A percentile compares a stretch with the other conserved stretches of the same genome.
Evolutionary conservation across 1,140 invertebrate species (phyloP).

Genomic region (Procambarus virginalis): DNA sequence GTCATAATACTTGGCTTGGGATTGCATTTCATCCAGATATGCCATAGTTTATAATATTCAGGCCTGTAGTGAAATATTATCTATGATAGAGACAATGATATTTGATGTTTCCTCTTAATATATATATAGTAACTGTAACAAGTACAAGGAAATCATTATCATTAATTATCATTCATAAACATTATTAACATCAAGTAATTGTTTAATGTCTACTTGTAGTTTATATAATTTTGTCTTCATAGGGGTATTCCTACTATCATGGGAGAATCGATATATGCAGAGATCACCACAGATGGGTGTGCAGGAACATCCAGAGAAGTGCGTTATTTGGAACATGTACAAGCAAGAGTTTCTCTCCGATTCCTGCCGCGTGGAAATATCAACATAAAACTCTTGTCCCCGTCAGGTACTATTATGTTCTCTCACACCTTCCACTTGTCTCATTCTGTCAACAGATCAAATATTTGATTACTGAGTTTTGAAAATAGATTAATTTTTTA

Average conservation of each 20-base stretch:
- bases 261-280: slow-evolving; percentile 74
- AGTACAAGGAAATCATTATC: too few relatives aligned
- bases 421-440: not conserved
- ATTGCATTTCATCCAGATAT: too few relatives aligned
- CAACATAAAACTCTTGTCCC: slow-evolving; percentile 86
- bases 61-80: too few relatives aligned
- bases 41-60: too few relatives aligned
- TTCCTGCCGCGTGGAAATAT: slow-evolving; percentile 93
- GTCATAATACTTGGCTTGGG: too few relatives aligned
- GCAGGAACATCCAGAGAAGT: slow-evolving; percentile 90
- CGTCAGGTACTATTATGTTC: slow-evolving; percentile 76
- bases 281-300: slow-evolving; percentile 92
- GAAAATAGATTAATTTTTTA: too few relatives aligned
- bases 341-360: slow-evolving; percentile 90
- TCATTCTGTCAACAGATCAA: not conserved
- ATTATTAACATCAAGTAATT: not conserved
- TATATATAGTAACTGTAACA: too few relatives aligned
- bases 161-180: not conserved
- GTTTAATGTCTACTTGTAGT: not conserved
- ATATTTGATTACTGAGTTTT: too few relatives aligned
- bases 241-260: slow-evolving; percentile 70
- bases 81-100: too few relatives aligned
- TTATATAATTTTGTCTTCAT: not conserved
- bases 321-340: slow-evolving; percentile 92
- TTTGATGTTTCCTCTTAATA: too few relatives aligned